These are phyloP conservation scores for Daubentonia madagascariensis DNA, from an alignment of 2,113 vertebrate species.

Conservation along the genomic window DNA sequence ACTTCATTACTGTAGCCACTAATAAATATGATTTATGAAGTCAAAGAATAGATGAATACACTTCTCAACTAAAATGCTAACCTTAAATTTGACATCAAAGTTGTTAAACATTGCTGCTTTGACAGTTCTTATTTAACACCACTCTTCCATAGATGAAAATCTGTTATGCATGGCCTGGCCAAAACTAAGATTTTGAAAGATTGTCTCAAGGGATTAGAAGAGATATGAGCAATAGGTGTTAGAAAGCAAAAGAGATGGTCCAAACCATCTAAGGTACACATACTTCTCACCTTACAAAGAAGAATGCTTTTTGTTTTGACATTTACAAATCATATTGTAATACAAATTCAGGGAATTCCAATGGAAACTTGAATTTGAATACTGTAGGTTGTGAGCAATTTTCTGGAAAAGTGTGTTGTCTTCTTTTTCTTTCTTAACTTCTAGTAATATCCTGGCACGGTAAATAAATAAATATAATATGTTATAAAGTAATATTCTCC, in stretches of 20 bases:
- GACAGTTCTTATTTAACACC: background rate
- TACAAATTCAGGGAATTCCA: background rate
- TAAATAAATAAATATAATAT: background rate
- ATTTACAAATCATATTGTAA: background rate
- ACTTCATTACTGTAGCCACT: background rate
- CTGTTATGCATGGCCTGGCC: background rate
- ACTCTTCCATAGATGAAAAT: constrained; percentile 12
- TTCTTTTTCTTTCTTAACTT: background rate
- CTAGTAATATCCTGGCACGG: background rate
- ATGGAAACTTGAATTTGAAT: background rate
- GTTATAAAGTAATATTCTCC: background rate
- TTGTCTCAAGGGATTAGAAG: background rate
- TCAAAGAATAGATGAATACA: background rate
- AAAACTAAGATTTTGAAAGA: constrained; percentile 31
- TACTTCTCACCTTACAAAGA: background rate
- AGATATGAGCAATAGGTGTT: background rate
- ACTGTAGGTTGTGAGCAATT: background rate
- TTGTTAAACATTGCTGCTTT: background rate
- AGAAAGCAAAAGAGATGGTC: background rate
- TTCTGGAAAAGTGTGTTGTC: background rate
- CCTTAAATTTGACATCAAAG: constrained; percentile 5
- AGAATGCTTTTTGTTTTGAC: background rate
- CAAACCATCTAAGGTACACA: background rate
- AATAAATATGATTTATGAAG: constrained; percentile 33
- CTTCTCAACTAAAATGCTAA: constrained; percentile 7